Evolutionary conservation across 2,888 invertebrate species (phyloP).

Genomic region (Panopea generosa): DNA sequence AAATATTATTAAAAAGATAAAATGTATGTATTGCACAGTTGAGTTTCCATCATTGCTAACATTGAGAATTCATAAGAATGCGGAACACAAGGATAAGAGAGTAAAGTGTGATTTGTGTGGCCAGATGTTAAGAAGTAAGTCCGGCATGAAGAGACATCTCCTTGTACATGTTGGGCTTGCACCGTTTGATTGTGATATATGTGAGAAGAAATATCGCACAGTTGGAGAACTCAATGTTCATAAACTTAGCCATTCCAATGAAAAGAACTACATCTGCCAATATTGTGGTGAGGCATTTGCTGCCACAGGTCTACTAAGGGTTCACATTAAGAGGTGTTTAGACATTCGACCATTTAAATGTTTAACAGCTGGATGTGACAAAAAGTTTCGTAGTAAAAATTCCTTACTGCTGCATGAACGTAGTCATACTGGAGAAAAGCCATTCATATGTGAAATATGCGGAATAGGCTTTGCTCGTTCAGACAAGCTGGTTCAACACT

Average conservation of each 20-base stretch:
- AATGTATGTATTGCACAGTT: neutral
- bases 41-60: neutral
- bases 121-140: neutral
- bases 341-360: slow-evolving; percentile 4
- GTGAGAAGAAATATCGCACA: slow-evolving; percentile 2
- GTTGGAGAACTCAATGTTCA: neutral
- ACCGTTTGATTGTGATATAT: slow-evolving; percentile 5
- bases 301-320: neutral
- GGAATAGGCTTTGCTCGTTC: neutral
- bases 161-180: slow-evolving; percentile 1
- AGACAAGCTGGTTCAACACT: slow-evolving; percentile 9
- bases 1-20: too few species aligned
- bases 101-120: slow-evolving; percentile 2
- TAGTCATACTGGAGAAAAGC: slow-evolving; percentile 13
- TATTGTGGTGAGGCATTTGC: slow-evolving; percentile 5
- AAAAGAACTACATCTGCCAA: slow-evolving; percentile 1
- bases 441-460: slow-evolving; percentile 9
- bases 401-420: neutral
- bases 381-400: slow-evolving; percentile 1
- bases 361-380: neutral
- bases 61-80: slow-evolving; percentile 1
- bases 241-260: neutral
- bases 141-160: neutral
- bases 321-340: neutral
- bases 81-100: neutral